These are phyloP conservation scores for Tolmerus cingulatus DNA, from an alignment of 2,888 invertebrate genomes.

Conservation along the genomic window DNA sequence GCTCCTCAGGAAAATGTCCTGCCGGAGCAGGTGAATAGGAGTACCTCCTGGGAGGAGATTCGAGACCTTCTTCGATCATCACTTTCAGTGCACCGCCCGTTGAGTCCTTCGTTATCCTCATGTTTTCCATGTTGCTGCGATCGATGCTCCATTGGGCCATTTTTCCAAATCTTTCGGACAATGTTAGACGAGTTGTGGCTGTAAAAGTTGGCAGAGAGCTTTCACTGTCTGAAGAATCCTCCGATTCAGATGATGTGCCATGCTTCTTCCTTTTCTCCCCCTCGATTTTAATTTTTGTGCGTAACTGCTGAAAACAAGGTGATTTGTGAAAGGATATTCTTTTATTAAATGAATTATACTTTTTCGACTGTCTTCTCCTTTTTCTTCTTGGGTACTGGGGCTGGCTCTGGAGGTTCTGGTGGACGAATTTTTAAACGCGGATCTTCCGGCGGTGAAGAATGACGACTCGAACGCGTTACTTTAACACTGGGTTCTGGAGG, in stretches of 20 bases:
- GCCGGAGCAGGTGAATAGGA: slow-evolving; percentile 72
- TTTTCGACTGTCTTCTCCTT: slow-evolving; percentile 64
- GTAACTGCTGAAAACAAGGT: slow-evolving; percentile 53
- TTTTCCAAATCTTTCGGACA: slow-evolving; percentile 89
- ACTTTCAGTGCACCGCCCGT: slow-evolving; percentile 78
- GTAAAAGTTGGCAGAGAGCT: slow-evolving; percentile 70
- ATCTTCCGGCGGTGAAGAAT: slow-evolving; percentile 66
- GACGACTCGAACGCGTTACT: slow-evolving; percentile 57
- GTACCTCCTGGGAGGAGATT: slow-evolving; percentile 68
- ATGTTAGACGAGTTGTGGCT: slow-evolving; percentile 72
- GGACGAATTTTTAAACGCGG: slow-evolving; percentile 67
- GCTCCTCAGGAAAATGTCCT: slow-evolving; percentile 82
- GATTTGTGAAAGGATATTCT: neutral
- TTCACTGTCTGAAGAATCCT: slow-evolving; percentile 68
- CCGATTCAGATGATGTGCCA: slow-evolving; percentile 68
- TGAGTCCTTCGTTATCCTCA: slow-evolving; percentile 83
- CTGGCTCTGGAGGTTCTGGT: slow-evolving; percentile 67
- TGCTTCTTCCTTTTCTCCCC: slow-evolving; percentile 65
- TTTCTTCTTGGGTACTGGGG: slow-evolving; percentile 61
- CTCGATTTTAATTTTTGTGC: slow-evolving; percentile 63
- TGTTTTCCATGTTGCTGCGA: slow-evolving; percentile 82
- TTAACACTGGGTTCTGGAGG: slow-evolving; percentile 54
- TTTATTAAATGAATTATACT: slow-evolving; percentile 53
- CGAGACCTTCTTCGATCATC: slow-evolving; percentile 74
- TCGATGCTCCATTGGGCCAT: slow-evolving; percentile 92